Percentiles rank a stretch among this genome's conserved stretches.
Evolutionary conservation across 2,888 invertebrate species (phyloP).

Genomic region (Arctia plantaginis): DNA sequence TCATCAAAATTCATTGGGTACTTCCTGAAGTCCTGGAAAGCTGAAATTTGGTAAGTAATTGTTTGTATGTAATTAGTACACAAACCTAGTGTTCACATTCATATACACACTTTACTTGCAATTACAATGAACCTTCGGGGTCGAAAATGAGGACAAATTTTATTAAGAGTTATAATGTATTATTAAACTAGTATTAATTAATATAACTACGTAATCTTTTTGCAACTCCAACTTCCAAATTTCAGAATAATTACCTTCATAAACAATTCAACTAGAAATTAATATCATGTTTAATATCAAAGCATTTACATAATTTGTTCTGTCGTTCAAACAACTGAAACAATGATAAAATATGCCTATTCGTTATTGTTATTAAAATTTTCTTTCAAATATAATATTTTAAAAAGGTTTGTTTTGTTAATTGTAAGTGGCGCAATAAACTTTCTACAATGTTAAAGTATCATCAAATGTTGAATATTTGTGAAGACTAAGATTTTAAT

Average conservation of each 20-base stretch:
- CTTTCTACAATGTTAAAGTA: neutral
- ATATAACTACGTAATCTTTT: neutral
- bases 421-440: conserved; percentile 5
- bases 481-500: neutral
- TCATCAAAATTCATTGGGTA: no score
- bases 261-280: conserved; percentile 11
- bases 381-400: conserved; percentile 10
- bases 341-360: conserved; percentile 3
- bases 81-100: no score
- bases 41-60: no score
- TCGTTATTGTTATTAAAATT: neutral
- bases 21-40: no score
- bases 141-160: no score
- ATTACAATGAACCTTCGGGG: no score
- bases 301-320: conserved; percentile 7
- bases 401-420: neutral
- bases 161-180: no score
- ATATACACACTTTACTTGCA: no score
- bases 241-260: conserved; percentile 9
- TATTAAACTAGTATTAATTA: no score
- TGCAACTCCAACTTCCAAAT: neutral
- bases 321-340: neutral
- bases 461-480: neutral
- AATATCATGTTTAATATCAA: conserved; percentile 14
- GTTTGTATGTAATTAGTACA: no score